Conservation (phyloP, 2,888 invertebrate genomes). For the Conomelus anceps region DNA sequence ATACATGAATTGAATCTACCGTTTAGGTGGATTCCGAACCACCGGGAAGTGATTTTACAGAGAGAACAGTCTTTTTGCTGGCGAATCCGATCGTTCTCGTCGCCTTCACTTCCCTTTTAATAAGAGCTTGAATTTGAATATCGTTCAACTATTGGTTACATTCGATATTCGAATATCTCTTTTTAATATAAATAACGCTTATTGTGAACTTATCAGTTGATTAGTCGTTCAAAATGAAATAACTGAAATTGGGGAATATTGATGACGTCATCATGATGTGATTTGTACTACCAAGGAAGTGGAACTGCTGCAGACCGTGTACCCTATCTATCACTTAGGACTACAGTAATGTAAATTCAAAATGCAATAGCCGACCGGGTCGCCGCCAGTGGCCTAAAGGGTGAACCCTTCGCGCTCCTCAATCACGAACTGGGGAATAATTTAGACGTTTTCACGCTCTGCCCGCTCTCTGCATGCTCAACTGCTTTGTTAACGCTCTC, state of each 20-base stretch:
- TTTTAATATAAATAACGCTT: too few relatives aligned
- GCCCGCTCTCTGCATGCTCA: not conserved
- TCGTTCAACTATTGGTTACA: too few relatives aligned
- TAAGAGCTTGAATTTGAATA: too few relatives aligned
- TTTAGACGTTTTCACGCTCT: constrained; percentile 10
- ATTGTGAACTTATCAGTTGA: too few relatives aligned
- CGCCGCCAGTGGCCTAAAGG: not conserved
- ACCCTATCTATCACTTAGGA: not conserved
- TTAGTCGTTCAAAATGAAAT: too few relatives aligned
- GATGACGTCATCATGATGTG: not conserved
- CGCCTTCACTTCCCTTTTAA: too few relatives aligned
- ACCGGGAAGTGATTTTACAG: too few relatives aligned
- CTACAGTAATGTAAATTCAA: not conserved
- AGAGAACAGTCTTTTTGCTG: too few relatives aligned
- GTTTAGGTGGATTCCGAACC: too few relatives aligned
- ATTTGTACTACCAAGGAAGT: not conserved
- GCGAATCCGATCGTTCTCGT: too few relatives aligned
- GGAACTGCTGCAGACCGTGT: not conserved
- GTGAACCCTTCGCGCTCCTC: not conserved
- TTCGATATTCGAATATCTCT: too few relatives aligned
- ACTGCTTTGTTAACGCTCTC: constrained; percentile 1
- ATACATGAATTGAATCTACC: too few relatives aligned
- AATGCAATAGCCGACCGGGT: constrained; percentile 8
- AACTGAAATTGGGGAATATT: not conserved
- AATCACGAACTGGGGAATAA: not conserved